These are phyloP conservation scores for Trisateles emortualis DNA, from an alignment of 2,888 invertebrate genomes.

Conservation along the genomic window DNA sequence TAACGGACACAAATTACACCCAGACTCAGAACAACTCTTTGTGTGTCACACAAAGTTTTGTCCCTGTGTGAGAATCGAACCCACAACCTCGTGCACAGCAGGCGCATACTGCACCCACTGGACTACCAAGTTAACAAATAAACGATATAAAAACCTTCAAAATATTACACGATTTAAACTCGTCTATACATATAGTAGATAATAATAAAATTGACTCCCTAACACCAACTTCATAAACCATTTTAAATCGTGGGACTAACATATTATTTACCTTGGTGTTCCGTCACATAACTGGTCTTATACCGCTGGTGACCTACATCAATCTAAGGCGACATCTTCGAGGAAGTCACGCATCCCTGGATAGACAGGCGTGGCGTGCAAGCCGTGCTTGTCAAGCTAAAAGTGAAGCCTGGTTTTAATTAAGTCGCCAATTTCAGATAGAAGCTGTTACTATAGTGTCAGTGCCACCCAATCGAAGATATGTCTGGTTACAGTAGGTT, in stretches of 20 bases:
- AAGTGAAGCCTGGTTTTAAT: slow-evolving; percentile 16
- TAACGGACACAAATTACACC: too few species aligned
- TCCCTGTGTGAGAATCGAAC: too few species aligned
- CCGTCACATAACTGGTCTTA: slow-evolving; percentile 22
- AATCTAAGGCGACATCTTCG: slow-evolving; percentile 22
- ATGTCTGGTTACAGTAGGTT: not conserved
- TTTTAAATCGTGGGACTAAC: slow-evolving; percentile 4
- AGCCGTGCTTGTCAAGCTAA: slow-evolving; percentile 4
- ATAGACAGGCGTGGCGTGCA: slow-evolving; percentile 13
- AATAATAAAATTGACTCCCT: too few species aligned
- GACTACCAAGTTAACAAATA: too few species aligned
- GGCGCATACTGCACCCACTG: too few species aligned
- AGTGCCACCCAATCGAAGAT: slow-evolving; percentile 9
- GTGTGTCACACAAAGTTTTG: too few species aligned
- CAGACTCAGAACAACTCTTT: too few species aligned
- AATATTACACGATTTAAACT: too few species aligned
- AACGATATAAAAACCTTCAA: too few species aligned
- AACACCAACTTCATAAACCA: slow-evolving; percentile 6
- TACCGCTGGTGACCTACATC: slow-evolving; percentile 20
- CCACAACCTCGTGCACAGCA: too few species aligned
- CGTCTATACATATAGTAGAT: too few species aligned
- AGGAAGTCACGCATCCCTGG: slow-evolving; percentile 18
- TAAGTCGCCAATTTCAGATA: slow-evolving; percentile 22
- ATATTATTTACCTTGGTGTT: slow-evolving; percentile 11
- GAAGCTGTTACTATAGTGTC: slow-evolving; percentile 6